These are phyloP conservation scores for Alloplasta piceator DNA, from an alignment of 2,888 invertebrate genomes.

Conservation along the genomic window DNA sequence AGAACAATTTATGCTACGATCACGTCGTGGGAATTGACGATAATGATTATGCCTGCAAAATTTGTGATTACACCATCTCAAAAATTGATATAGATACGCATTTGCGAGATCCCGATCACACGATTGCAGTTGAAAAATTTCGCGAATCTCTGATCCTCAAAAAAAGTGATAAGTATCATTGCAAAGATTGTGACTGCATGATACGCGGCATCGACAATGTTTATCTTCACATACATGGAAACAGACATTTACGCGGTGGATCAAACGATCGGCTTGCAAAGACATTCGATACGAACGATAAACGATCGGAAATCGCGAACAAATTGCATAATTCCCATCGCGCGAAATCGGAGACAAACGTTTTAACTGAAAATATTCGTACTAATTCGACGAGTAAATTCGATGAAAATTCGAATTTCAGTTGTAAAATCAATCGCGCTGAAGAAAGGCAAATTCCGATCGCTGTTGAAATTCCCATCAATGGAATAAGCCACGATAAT, in stretches of 20 bases:
- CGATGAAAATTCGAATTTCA: no score
- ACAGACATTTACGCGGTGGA: neutral
- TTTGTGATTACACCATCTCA: neutral
- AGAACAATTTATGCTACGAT: neutral
- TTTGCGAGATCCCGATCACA: neutral
- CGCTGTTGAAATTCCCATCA: no score
- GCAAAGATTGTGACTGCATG: constrained; percentile 3
- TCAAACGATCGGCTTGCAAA: no score
- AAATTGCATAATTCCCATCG: no score
- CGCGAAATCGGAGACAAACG: no score
- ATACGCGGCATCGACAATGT: constrained; percentile 25
- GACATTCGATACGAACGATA: no score
- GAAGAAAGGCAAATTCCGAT: no score
- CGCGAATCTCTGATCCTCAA: neutral
- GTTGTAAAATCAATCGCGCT: no score
- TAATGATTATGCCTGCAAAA: constrained; percentile 8
- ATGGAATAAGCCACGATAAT: no score
- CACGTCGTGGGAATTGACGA: neutral
- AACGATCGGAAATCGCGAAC: no score
- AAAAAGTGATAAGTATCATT: constrained; percentile 3
- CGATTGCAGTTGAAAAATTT: neutral
- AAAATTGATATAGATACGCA: constrained; percentile 13
- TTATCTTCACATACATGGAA: constrained; percentile 23
- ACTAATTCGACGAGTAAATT: no score
- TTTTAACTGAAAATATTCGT: no score